phyloP scores from a whole-genome alignment of 2,888 invertebrate species.

The Margaritifera margaritifera region DNA sequence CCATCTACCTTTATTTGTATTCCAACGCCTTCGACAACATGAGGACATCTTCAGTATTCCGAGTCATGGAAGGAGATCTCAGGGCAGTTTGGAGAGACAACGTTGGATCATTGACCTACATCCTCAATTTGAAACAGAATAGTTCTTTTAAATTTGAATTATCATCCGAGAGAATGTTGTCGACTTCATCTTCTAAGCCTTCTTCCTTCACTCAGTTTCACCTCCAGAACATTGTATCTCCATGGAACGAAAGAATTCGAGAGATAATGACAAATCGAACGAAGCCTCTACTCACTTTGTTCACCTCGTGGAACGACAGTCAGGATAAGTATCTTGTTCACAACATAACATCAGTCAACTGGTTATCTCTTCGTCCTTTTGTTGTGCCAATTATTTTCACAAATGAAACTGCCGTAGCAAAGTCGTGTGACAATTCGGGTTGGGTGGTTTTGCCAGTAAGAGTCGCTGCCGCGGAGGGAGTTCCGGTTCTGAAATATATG shows the following conservation, averaged over 20 bases:
- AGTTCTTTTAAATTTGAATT: constrained; percentile 16
- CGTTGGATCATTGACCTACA: constrained; percentile 33
- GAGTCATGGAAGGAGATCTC: constrained; percentile 34
- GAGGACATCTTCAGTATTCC: constrained; percentile 24
- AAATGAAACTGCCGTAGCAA: constrained; percentile 35
- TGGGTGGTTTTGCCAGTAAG: constrained; percentile 47
- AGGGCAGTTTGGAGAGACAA: constrained; percentile 37
- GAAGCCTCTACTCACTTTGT: constrained; percentile 47
- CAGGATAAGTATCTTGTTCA: constrained; percentile 45
- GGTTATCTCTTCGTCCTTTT: constrained; percentile 47
- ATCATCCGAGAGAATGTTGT: neutral
- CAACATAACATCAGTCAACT: constrained; percentile 52
- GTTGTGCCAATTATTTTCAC: constrained; percentile 52
- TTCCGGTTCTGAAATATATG: constrained; percentile 62
- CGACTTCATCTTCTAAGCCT: no score
- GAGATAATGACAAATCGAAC: constrained; percentile 20
- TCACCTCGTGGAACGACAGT: constrained; percentile 52
- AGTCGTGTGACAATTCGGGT: constrained; percentile 34
- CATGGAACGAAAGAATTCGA: no score
- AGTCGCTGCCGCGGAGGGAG: constrained; percentile 40
- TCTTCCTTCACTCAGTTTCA: no score
- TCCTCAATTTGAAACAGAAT: constrained; percentile 32
- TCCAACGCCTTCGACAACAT: constrained; percentile 37
- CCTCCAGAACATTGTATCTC: no score
- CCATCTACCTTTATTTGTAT: constrained; percentile 34